Percentiles rank a stretch among this genome's conserved stretches.
phyloP scores from a whole-genome alignment of 2,113 vertebrate species.

The Tetrax tetrax region DNA sequence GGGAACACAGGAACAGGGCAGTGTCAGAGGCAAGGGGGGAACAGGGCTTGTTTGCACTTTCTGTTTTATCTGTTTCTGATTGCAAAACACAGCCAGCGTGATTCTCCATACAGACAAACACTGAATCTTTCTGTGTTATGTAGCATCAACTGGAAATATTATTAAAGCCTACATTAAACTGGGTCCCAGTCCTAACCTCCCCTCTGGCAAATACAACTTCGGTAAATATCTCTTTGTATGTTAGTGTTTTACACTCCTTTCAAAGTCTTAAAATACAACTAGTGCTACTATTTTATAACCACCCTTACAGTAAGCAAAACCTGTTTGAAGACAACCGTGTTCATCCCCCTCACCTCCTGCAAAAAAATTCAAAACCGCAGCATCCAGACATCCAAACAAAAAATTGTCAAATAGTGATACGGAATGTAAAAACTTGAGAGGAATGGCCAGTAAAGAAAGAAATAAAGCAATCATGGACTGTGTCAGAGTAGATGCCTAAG shows the following conservation, averaged over 20 bases:
- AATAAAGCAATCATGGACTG: neutral
- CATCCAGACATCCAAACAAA: neutral
- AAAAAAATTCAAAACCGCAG: neutral
- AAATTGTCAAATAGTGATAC: neutral
- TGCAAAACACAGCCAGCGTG: neutral
- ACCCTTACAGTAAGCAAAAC: neutral
- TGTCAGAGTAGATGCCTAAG: neutral
- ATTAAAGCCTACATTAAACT: neutral
- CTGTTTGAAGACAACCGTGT: neutral
- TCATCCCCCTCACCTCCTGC: accelerated
- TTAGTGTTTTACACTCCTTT: neutral
- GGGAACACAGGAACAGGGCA: neutral
- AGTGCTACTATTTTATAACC: neutral
- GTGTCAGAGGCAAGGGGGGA: neutral
- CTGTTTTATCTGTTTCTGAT: neutral
- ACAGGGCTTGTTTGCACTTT: neutral
- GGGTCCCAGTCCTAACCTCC: neutral
- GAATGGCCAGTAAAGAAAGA: neutral
- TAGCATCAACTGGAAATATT: neutral
- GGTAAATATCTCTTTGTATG: neutral
- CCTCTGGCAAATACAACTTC: neutral
- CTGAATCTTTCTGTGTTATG: neutral
- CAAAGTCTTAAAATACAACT: neutral
- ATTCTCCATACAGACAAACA: neutral
- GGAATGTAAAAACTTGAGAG: neutral